Percentiles rank a stretch among this genome's conserved stretches.
Conservation (phyloP, 2,888 invertebrate species). For the Limulus polyphemus region DNA sequence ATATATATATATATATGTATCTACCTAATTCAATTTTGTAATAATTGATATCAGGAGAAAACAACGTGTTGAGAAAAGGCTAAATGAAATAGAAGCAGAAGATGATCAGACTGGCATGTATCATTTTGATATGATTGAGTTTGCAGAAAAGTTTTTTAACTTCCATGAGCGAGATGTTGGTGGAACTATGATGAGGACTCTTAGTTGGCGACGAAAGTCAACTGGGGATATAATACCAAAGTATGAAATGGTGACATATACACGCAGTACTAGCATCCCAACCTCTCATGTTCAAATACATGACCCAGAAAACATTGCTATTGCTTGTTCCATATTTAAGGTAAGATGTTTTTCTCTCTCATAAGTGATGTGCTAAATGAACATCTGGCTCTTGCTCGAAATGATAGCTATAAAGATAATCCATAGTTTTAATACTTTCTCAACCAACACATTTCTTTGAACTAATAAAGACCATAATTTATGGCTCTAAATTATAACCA, state of each 20-base stretch:
- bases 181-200: conserved; percentile 29
- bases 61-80: conserved; percentile 69
- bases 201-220: conserved; percentile 28
- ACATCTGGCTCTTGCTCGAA: no score
- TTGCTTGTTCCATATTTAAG: conserved; percentile 78
- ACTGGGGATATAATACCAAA: conserved; percentile 52
- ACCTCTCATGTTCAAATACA: conserved; percentile 89
- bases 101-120: conserved; percentile 37
- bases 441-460: no score
- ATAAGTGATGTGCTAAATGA: no score
- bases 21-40: no score
- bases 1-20: no score
- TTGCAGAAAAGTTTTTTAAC: conserved; percentile 84
- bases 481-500: no score
- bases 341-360: conserved; percentile 43
- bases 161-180: conserved; percentile 46
- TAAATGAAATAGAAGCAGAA: conserved; percentile 62
- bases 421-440: no score
- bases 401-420: no score
- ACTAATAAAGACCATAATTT: no score
- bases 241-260: conserved; percentile 83
- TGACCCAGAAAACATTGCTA: conserved; percentile 81
- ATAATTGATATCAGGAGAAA: conserved; percentile 42
- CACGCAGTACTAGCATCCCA: conserved; percentile 73
- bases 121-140: conserved; percentile 73